Conservation (phyloP, 2,888 invertebrate genomes). For the Leptinotarsa peninsularis region DNA sequence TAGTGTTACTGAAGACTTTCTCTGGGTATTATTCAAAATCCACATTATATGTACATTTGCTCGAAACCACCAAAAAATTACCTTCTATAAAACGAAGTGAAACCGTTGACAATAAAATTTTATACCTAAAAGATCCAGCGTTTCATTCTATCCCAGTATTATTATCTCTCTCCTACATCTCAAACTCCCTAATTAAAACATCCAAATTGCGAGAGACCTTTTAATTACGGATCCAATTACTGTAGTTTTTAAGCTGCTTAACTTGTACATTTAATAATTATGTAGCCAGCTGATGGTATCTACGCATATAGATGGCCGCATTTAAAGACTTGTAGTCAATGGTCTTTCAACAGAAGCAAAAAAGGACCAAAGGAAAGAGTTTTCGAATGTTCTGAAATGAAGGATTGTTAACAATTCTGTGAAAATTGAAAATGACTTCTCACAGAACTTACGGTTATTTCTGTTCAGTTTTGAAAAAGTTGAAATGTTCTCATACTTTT, state of each 20-base stretch:
- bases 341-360: conserved; percentile 27
- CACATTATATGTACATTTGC: not conserved
- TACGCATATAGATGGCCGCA: conserved; percentile 58
- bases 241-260: conserved; percentile 58
- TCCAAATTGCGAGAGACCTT: conserved; percentile 59
- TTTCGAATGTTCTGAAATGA: conserved; percentile 17
- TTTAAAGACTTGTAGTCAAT: conserved; percentile 38
- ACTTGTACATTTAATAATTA: conserved; percentile 60
- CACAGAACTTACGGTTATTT: no score
- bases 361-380: conserved; percentile 28
- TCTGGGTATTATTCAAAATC: no score
- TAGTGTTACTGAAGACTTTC: no score
- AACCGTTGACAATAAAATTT: conserved; percentile 9
- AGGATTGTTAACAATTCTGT: no score
- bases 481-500: no score
- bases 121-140: conserved; percentile 5
- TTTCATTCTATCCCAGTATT: conserved; percentile 18
- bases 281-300: conserved; percentile 57
- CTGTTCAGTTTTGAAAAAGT: no score
- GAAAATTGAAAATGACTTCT: no score
- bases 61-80: not conserved
- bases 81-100: not conserved
- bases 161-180: conserved; percentile 28
- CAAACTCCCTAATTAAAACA: conserved; percentile 57
- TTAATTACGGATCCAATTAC: conserved; percentile 60